A percentile compares a stretch with the other conserved stretches of the same genome.
phyloP scores from a whole-genome alignment of 1,140 invertebrate genomes.

The Oryctes rhinoceros region DNA sequence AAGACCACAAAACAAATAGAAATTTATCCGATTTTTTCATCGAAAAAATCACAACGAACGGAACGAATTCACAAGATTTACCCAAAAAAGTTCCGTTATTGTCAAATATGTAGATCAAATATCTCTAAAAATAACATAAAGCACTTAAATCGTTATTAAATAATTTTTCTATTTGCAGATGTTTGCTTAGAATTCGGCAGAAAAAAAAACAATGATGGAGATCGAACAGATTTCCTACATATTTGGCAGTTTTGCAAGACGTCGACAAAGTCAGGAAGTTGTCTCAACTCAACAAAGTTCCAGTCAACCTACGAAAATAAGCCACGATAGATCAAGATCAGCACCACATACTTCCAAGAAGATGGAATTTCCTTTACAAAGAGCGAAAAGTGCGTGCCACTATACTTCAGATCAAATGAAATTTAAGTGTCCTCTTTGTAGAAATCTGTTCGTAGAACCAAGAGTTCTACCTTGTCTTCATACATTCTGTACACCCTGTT shows the following conservation, averaged over 20 bases:
- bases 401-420: slow-evolving; percentile 47
- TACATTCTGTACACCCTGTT: slow-evolving; percentile 67
- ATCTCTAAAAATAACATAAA: no score
- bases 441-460: slow-evolving; percentile 64
- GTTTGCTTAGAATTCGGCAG: neutral
- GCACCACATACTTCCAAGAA: slow-evolving; percentile 48
- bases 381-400: slow-evolving; percentile 50
- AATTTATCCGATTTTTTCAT: no score
- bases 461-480: slow-evolving; percentile 67
- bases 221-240: slow-evolving; percentile 68
- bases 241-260: slow-evolving; percentile 68
- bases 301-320: slow-evolving; percentile 57
- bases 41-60: no score
- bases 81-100: no score
- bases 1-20: no score
- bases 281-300: slow-evolving; percentile 62
- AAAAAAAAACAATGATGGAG: slow-evolving; percentile 61
- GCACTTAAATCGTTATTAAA: neutral
- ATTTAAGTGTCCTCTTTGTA: slow-evolving; percentile 64
- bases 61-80: no score
- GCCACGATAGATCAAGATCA: slow-evolving; percentile 54
- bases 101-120: no score
- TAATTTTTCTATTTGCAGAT: neutral
- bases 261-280: slow-evolving; percentile 60
- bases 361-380: slow-evolving; percentile 23